Evolutionary conservation across 2,888 invertebrate genomes (phyloP), one percentile per base, ranked within the genome.

Genomic region (Tromatobia lineatoria): DNA sequence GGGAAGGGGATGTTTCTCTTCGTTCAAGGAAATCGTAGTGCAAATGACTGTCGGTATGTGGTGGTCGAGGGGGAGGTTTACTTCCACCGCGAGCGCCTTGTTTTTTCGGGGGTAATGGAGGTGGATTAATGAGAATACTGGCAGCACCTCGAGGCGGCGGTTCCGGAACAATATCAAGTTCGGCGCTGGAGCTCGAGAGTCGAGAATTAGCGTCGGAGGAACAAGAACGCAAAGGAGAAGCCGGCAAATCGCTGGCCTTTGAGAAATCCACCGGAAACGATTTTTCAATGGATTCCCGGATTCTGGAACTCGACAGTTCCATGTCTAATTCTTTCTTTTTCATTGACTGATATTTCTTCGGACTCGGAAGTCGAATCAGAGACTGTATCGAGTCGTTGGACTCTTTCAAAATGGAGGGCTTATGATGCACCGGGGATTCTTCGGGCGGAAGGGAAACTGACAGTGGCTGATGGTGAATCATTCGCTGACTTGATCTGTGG

Each of bases 81-180:
- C 96, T 94, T 0, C 94, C 93, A 66, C 95, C 94, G 85, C 95
- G 95, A 71, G 94, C 95, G 59, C 94, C 94, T 88, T 96, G 95
- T 87, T 96, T 96, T 91, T 96, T 97, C 15, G 97, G 97, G 23
- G 97, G 95, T 91, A 97, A 93, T 3, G 97, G 97, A 1, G 97
- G 97, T 3, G 97, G 97, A 90, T 96, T 96, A 7, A 95, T 95
- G 71, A 95, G 94, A 71, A 93, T 95, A 92, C 95, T 95, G 18
- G 95, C 95, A 0, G 95, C 95, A 6, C 96, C 95, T 8, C 97
- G 95, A 0, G 97, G 97, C 0, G 97, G 97, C 18, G 96, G 96
- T 89, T 94, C 97, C 88, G 94, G 97, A 90, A 95, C 95, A 79
- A 92, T 91, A 71, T 94, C 94, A 76, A 93, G 85, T 82, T 94